A percentile compares a stretch with the other conserved stretches of the same genome.
Evolutionary conservation across 2,888 invertebrate genomes (phyloP).

Genomic region (Drosophila dives): DNA sequence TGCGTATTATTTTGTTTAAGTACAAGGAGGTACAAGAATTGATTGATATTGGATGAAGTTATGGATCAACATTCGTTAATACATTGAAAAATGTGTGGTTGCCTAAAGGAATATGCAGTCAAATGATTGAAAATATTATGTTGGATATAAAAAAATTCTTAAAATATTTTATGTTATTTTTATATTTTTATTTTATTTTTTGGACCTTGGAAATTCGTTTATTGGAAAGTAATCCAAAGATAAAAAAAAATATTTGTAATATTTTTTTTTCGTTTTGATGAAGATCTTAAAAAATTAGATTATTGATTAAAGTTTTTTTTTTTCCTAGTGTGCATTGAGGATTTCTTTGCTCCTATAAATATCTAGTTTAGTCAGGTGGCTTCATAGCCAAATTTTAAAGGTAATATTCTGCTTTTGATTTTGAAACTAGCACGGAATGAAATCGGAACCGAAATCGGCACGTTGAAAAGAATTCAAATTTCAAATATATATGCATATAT

Average conservation of each 20-base stretch:
- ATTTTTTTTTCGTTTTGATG: neutral
- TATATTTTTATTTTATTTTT: neutral
- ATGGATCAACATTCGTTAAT: neutral
- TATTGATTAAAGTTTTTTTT: neutral
- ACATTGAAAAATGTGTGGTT: neutral
- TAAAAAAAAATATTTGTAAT: neutral
- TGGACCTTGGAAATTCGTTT: neutral
- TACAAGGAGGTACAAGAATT: neutral
- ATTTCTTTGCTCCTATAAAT: too few species aligned
- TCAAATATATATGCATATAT: too few species aligned
- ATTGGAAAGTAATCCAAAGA: neutral
- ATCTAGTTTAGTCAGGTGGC: too few species aligned
- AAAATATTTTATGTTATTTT: neutral
- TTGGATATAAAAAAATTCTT: neutral
- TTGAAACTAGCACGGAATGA: neutral
- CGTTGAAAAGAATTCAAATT: neutral
- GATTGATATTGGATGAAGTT: neutral
- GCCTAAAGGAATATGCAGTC: neutral
- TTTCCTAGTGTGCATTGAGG: too few species aligned
- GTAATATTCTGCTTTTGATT: neutral
- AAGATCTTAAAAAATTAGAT: neutral
- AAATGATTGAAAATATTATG: neutral
- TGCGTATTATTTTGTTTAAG: neutral
- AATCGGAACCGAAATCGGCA: neutral
- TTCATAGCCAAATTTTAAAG: neutral